Evolutionary conservation across 2,888 invertebrate species (phyloP), one percentile per base, ranked within the genome.

Genomic region (Phengaris alcon): DNA sequence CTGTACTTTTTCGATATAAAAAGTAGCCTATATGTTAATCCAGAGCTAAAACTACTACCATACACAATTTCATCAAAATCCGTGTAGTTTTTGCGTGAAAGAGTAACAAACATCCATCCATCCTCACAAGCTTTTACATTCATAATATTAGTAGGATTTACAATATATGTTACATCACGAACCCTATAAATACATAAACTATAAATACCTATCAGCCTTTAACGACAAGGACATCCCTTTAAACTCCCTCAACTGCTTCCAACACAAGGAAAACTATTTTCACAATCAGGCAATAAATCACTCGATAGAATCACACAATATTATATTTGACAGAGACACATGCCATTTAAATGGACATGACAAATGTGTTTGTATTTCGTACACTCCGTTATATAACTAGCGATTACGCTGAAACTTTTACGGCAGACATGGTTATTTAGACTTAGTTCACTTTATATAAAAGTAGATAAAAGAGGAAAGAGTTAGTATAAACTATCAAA

Each of bases 241-340:
- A 64, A 64, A 64, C 64, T 64, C 35, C 64, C 70, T 3, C 15
- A 72, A 54, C 55, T 57, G 46, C 57, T 68, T 48, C 75, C 46
- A 57, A 69, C 69, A 74, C 68, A 82, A 84, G 82, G 83, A 85
- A 85, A 90, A 90, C 90, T 90, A 90, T 91, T 91, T 90, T 89
- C 90, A 91, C 90, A 90, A 90, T 88, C 86, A 85, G 87, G 83
- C 86, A 87, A 91, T 91, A 90, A 91, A 91, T 92, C 91, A 91
- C 85, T 86, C 64, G 88, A 90, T 88, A 86, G 87, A 88, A 89
- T 90, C 86, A 86, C 85, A 85, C 86, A 84, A 86, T 87, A 86
- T 85, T 84, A 85, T 85, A 85, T 84, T 87, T 87, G 88, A 88
- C 87, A 83, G 85, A 80, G 85, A 85, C 88, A 88, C 84, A 86